phyloP scores from a whole-genome alignment of 2,797 vertebrate genomes.

The Delichon dasypus region DNA sequence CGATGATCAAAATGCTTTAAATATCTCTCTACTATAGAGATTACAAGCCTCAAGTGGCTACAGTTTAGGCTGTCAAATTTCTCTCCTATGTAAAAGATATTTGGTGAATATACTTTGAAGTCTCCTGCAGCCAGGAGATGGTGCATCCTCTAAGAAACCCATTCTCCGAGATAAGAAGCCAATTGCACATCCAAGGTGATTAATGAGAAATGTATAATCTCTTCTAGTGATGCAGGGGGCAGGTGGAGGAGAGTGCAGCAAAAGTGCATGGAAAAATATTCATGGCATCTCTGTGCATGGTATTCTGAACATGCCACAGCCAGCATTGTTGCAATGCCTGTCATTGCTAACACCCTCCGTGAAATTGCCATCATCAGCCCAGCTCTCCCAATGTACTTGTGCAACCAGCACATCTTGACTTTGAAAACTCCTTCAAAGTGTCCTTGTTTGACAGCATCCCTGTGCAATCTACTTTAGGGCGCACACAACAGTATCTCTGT shows the following conservation, averaged over 20 bases:
- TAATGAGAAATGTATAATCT: constrained; percentile 20
- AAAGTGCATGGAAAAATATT: background rate
- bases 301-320: background rate
- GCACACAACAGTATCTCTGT: background rate
- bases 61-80: constrained; percentile 20
- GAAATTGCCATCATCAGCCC: background rate
- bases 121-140: constrained; percentile 1
- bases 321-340: background rate
- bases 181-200: constrained; percentile 32
- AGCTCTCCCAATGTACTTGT: background rate
- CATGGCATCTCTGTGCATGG: background rate
- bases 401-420: background rate
- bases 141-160: constrained; percentile 18
- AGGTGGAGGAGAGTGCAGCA: constrained; percentile 21
- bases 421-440: background rate
- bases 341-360: background rate
- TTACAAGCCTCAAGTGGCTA: background rate
- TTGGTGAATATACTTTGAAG: constrained; percentile 40
- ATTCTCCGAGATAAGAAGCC: constrained; percentile 48
- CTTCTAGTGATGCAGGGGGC: background rate
- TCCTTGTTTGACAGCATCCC: background rate
- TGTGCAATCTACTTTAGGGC: background rate
- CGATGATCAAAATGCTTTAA: constrained; percentile 20
- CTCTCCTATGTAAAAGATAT: constrained; percentile 17
- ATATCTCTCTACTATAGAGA: background rate